Evolutionary conservation across 1,140 invertebrate species (phyloP).

Genomic region (Pseudomyrmex sp.): DNA sequence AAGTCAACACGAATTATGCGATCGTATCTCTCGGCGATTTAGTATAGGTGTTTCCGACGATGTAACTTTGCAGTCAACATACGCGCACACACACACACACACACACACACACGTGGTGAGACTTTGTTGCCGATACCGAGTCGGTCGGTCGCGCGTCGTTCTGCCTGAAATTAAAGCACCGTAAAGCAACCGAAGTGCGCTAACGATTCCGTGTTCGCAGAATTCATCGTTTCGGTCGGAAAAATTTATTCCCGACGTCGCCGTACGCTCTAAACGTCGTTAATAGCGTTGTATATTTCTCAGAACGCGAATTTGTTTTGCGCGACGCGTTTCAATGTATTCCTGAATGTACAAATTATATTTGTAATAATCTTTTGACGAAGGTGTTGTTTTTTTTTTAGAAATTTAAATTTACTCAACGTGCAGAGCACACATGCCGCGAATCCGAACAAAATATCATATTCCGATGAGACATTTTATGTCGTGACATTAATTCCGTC

Average conservation of each 20-base stretch:
- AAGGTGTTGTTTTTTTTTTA: no score
- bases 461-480: background rate
- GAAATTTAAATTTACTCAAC: no score
- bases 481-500: slow-evolving; percentile 19
- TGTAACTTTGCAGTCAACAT: slow-evolving; percentile 48
- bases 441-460: background rate
- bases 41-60: slow-evolving; percentile 33
- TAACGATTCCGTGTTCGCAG: slow-evolving; percentile 28
- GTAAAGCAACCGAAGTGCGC: slow-evolving; percentile 1
- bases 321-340: background rate
- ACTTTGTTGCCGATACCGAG: slow-evolving; percentile 49
- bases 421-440: background rate
- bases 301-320: background rate
- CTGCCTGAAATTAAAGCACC: slow-evolving; percentile 5
- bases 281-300: background rate
- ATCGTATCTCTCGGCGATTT: slow-evolving; percentile 49
- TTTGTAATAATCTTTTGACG: background rate
- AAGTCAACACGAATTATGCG: slow-evolving; percentile 55
- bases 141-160: background rate
- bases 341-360: background rate
- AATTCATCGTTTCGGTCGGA: background rate
- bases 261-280: background rate
- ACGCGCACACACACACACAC: background rate
- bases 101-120: background rate
- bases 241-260: background rate